These are phyloP conservation scores for Podarcis raffonei DNA, from an alignment of 2,113 vertebrate genomes.

Conservation along the genomic window DNA sequence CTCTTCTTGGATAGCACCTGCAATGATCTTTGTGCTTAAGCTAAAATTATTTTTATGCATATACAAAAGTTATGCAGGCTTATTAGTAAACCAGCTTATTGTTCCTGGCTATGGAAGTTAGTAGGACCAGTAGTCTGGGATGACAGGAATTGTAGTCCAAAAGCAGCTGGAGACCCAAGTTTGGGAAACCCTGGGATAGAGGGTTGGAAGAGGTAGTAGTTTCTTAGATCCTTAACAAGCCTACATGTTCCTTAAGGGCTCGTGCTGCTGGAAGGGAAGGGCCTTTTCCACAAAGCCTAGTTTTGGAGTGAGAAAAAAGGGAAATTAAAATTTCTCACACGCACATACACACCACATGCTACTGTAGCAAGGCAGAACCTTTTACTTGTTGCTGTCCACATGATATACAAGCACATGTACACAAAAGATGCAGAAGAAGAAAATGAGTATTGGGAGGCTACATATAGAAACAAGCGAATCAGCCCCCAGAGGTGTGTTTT, in stretches of 20 bases:
- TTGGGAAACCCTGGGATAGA: too few relatives aligned
- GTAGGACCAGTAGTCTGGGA: too few relatives aligned
- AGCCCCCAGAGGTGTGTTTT: background rate
- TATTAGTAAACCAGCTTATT: background rate
- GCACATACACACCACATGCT: rapidly evolving
- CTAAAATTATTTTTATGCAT: background rate
- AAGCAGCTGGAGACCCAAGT: too few relatives aligned
- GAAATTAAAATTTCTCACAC: background rate
- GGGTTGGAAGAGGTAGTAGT: too few relatives aligned
- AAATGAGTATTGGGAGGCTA: background rate
- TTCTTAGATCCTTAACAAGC: background rate
- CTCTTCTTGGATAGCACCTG: background rate
- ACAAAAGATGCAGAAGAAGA: background rate
- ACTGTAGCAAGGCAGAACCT: background rate
- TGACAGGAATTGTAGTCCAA: too few relatives aligned
- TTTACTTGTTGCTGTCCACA: rapidly evolving
- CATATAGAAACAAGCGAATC: constrained; percentile 2
- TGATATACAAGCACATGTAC: background rate
- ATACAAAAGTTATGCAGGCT: background rate
- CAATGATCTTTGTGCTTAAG: background rate
- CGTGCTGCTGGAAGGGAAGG: background rate
- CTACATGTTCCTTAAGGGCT: background rate
- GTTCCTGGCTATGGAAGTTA: too few relatives aligned
- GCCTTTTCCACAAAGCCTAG: too few relatives aligned
- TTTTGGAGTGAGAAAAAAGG: background rate